A percentile compares a stretch with the other conserved stretches of the same genome.
Evolutionary conservation across 1,140 invertebrate genomes (phyloP).

Genomic region (Aleiodes sp.): DNA sequence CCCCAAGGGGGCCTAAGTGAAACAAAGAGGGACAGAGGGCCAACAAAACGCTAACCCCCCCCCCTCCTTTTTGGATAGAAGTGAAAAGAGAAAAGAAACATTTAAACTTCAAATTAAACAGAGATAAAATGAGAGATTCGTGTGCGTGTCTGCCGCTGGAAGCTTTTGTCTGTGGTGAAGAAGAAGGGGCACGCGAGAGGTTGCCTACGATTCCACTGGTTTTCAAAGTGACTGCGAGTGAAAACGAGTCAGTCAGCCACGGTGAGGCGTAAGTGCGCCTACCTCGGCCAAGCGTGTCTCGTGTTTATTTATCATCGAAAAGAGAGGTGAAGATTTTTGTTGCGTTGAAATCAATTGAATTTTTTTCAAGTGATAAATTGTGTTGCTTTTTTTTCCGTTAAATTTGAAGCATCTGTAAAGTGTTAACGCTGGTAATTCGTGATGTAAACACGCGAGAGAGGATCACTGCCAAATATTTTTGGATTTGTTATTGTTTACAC

Average conservation of each 20-base stretch:
- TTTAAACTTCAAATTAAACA: background rate
- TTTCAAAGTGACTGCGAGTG: constrained; percentile 55
- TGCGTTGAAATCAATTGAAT: background rate
- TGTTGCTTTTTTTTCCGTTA: too few relatives aligned
- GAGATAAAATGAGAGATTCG: background rate
- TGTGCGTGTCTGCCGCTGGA: too few relatives aligned
- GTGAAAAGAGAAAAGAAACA: background rate
- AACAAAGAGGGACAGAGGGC: too few relatives aligned
- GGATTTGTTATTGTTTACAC: too few relatives aligned
- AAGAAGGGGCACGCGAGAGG: constrained; percentile 38
- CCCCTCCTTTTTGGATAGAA: too few relatives aligned
- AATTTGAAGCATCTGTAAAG: too few relatives aligned
- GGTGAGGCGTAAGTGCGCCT: constrained; percentile 38
- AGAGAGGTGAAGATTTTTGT: too few relatives aligned
- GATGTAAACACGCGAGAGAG: too few relatives aligned
- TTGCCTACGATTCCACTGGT: constrained; percentile 45
- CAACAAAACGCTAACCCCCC: too few relatives aligned
- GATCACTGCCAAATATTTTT: constrained; percentile 11
- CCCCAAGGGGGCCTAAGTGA: too few relatives aligned
- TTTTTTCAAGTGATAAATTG: background rate
- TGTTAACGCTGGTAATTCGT: too few relatives aligned
- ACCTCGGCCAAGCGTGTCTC: constrained; percentile 15
- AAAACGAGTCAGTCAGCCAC: constrained; percentile 59
- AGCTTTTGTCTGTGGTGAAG: constrained; percentile 19
- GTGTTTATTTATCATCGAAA: constrained; percentile 22